phyloP scores from a whole-genome alignment of 2,113 vertebrate species.

The Pteropus alecto region DNA sequence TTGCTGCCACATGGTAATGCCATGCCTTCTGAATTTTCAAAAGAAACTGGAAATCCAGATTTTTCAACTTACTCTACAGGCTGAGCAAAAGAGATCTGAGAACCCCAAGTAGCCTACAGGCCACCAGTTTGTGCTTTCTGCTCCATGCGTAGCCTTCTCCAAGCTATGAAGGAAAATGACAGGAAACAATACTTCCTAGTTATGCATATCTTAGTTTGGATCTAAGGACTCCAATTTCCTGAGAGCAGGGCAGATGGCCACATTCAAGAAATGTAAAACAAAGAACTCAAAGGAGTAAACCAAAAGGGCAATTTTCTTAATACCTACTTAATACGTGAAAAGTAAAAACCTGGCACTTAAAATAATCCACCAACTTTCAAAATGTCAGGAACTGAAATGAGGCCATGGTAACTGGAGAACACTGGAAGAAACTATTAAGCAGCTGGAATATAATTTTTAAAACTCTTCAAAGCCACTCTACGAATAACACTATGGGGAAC shows the following conservation, averaged over 20 bases:
- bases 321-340: conserved; percentile 11
- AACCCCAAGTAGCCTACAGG: neutral
- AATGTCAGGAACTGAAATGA: neutral
- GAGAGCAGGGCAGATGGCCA: neutral
- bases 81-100: neutral
- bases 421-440: neutral
- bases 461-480: neutral
- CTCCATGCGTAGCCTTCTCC: neutral
- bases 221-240: neutral
- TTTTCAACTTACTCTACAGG: neutral
- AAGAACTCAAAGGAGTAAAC: conserved; percentile 11
- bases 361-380: conserved; percentile 47
- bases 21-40: neutral
- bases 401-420: neutral
- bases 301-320: conserved; percentile 29
- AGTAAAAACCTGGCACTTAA: conserved; percentile 37
- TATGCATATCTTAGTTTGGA: neutral
- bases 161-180: neutral
- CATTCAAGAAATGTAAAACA: neutral
- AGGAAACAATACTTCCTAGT: conserved; percentile 21
- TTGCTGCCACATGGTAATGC: neutral
- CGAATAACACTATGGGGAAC: conserved; percentile 47
- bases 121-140: neutral
- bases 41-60: neutral
- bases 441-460: neutral